Base-by-base conservation (phyloP, 2,113 vertebrate species). In the Hemiscyllium ocellatum region DNA sequence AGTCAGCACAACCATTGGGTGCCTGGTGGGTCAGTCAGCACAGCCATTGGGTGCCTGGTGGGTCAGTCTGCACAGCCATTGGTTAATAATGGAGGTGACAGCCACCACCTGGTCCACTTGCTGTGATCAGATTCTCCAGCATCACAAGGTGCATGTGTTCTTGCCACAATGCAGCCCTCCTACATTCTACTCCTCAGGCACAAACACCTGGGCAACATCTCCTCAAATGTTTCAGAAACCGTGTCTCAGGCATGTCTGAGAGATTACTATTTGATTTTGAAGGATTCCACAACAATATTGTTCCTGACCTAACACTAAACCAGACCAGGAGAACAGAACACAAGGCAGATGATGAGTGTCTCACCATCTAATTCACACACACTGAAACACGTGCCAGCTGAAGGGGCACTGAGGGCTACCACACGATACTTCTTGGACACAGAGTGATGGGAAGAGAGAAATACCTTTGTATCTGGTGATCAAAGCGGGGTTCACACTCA, bases 381-480 rank as follows among this genome's bases (percentile, higher is more conserved):
- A 72, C 24, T 26, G 70, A 26, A 72, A 22, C 4, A 26, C 24
- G 29, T 22, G 24, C 29, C 29, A 26, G 65, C 8, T 76, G 72
- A 33, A 33, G 8, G 72, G 33, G 6, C 22, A 13, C 8, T 76
- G 7, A 3, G 1, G 29, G 72, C 24, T 72, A 26, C 26, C 8
- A 17, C 19, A 42, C 0, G 42, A 19, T 5, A 42, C 2, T 1
- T 37, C 3, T 1, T 17, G 5, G 37, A 22, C 17, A 42, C 15
- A 17, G 6, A 19, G 15, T 17, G 8, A 17, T 4, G 10, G n/a
- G 4, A 72, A 95, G 76, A 33, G 69, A 68, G 22, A 83, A 56
- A n/a, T 96, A 99, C 99, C 99, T 99, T 98, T 98, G 97, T 99
- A 99, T 97, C 98, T 99, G 97, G 99, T 99, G 96, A 99, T 98